Conservation (phyloP, 2,113 vertebrate species). For the Psettodes erumei region DNA sequence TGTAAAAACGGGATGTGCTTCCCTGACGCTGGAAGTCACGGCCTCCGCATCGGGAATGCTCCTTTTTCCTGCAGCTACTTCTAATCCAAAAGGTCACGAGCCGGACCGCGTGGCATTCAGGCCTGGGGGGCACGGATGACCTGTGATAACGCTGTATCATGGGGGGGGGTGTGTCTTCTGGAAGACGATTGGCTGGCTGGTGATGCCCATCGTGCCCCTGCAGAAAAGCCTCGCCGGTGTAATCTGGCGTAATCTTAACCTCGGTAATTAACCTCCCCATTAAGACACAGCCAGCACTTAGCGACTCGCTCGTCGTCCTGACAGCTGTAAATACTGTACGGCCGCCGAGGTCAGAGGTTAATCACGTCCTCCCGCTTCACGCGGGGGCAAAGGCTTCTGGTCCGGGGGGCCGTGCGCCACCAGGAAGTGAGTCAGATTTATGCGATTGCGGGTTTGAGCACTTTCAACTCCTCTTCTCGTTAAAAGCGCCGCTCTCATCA, state of each 20-base stretch:
- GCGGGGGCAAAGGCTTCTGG: constrained; percentile 1
- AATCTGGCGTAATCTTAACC: neutral
- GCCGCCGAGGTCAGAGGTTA: neutral
- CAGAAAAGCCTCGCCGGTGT: neutral
- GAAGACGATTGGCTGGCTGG: too few relatives aligned
- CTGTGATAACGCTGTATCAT: neutral
- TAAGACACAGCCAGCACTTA: neutral
- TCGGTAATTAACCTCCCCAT: neutral
- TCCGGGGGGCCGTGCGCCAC: neutral
- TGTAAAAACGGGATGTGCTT: too few relatives aligned
- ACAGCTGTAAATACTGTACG: neutral
- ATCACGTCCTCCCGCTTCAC: neutral
- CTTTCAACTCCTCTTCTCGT: neutral
- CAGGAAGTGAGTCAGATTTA: constrained; percentile 33
- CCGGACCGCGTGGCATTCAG: neutral
- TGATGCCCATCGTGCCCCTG: too few relatives aligned
- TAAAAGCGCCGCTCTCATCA: constrained; percentile 15
- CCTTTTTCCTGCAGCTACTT: too few relatives aligned
- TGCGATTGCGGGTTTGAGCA: constrained; percentile 21
- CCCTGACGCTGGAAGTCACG: too few relatives aligned
- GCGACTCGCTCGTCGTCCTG: neutral
- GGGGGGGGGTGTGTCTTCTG: too few relatives aligned
- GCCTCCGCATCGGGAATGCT: too few relatives aligned
- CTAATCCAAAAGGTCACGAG: neutral
- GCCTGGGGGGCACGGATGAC: neutral